phyloP scores from a whole-genome alignment of 2,797 vertebrate species.

The Tamandua tetradactyla region DNA sequence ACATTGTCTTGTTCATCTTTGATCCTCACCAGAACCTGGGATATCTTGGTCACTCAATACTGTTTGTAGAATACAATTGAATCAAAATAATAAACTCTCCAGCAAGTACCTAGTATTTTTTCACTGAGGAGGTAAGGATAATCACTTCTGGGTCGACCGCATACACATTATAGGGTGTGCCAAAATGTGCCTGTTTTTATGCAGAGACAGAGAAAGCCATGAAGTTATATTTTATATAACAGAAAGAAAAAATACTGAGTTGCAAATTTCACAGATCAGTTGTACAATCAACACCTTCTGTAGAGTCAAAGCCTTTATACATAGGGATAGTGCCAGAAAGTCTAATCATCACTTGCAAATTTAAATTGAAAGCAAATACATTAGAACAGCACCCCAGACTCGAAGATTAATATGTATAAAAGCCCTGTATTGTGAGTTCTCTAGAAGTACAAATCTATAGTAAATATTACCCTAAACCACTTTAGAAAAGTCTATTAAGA shows the following conservation, averaged over 20 bases:
- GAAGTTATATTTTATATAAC: neutral
- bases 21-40: neutral
- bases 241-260: slow-evolving; percentile 24
- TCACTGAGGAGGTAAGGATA: neutral
- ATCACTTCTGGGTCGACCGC: neutral
- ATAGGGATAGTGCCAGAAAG: neutral
- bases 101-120: neutral
- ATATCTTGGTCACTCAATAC: neutral
- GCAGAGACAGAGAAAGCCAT: neutral
- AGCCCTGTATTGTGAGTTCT: neutral
- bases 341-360: slow-evolving; percentile 27
- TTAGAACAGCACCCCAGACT: slow-evolving; percentile 20
- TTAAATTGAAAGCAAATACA: slow-evolving; percentile 52
- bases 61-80: slow-evolving; percentile 19
- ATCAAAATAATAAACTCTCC: slow-evolving; percentile 33
- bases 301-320: slow-evolving; percentile 37
- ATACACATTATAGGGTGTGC: neutral
- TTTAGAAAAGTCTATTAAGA: slow-evolving; percentile 11
- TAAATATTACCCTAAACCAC: slow-evolving; percentile 15
- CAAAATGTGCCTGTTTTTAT: neutral
- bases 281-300: neutral
- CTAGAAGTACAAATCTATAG: slow-evolving; percentile 35
- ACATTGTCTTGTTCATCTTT: neutral
- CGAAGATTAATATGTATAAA: slow-evolving; percentile 34
- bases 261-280: slow-evolving; percentile 19